These are phyloP conservation scores for Cyprinodon brontotheroides DNA, from an alignment of 2,113 vertebrate genomes.

Conservation along the genomic window DNA sequence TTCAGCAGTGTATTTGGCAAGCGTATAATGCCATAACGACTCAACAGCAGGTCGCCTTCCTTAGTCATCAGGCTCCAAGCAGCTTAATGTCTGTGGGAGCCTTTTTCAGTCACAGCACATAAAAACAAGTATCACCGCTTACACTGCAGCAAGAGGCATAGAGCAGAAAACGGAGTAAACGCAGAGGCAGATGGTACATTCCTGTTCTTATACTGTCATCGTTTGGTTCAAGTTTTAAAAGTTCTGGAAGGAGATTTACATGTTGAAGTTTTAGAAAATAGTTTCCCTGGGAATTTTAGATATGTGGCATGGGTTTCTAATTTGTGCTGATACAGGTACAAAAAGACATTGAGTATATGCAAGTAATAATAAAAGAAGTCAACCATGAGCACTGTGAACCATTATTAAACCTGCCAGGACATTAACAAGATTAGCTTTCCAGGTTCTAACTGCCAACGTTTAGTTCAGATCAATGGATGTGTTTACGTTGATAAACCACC, in stretches of 20 bases:
- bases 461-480: neutral
- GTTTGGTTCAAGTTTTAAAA: slow-evolving; percentile 2
- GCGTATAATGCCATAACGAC: slow-evolving; percentile 78
- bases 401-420: neutral
- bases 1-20: slow-evolving; percentile 75
- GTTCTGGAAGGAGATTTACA: neutral
- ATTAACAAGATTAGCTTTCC: neutral
- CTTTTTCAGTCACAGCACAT: slow-evolving; percentile 52
- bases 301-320: neutral
- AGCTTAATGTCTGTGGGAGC: slow-evolving; percentile 68
- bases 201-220: neutral
- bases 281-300: neutral
- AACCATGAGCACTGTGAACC: neutral
- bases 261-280: neutral
- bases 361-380: neutral
- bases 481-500: neutral
- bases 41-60: slow-evolving; percentile 70
- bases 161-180: slow-evolving; percentile 15
- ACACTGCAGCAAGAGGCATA: slow-evolving; percentile 4
- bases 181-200: slow-evolving; percentile 19
- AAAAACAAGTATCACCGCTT: slow-evolving; percentile 46
- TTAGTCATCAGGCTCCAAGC: slow-evolving; percentile 73
- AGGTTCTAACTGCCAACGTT: neutral
- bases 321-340: too few relatives aligned
- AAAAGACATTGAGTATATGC: neutral